Evolutionary conservation across 2,888 invertebrate genomes (phyloP).

Genomic region (Graphium colonna): DNA sequence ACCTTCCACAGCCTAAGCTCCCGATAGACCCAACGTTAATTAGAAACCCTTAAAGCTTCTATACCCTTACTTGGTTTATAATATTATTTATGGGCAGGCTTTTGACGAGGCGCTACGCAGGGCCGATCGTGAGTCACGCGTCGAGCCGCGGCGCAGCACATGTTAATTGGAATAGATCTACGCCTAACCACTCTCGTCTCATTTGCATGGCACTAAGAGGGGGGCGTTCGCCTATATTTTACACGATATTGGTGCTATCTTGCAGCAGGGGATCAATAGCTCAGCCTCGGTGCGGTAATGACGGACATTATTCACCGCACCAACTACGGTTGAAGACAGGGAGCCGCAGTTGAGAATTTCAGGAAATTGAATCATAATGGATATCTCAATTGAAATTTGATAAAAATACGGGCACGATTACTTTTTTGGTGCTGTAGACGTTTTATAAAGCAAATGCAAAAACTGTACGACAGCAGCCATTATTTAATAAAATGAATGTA

Average conservation of each 20-base stretch:
- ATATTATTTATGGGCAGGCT: neutral
- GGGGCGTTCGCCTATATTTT: conserved; percentile 11
- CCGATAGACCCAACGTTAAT: neutral
- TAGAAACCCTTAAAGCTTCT: neutral
- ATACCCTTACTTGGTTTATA: neutral
- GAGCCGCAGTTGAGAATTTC: conserved; percentile 3
- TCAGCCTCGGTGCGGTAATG: conserved; percentile 3
- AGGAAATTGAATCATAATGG: neutral
- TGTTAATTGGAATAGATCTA: conserved; percentile 29
- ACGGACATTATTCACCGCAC: neutral
- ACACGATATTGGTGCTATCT: conserved; percentile 4
- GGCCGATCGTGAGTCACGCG: conserved; percentile 37
- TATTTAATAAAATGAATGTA: too few species aligned
- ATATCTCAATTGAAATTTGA: too few species aligned
- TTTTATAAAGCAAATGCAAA: too few species aligned
- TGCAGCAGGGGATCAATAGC: conserved; percentile 4
- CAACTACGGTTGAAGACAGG: conserved; percentile 2
- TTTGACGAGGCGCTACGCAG: neutral
- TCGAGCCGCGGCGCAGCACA: conserved; percentile 22
- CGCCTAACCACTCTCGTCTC: conserved; percentile 19
- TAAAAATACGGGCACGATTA: too few species aligned
- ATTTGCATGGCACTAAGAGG: conserved; percentile 21
- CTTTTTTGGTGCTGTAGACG: too few species aligned
- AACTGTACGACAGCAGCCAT: too few species aligned
- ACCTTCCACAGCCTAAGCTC: too few species aligned